phyloP scores from a whole-genome alignment of 2,113 vertebrate species.

The Tachycineta bicolor region DNA sequence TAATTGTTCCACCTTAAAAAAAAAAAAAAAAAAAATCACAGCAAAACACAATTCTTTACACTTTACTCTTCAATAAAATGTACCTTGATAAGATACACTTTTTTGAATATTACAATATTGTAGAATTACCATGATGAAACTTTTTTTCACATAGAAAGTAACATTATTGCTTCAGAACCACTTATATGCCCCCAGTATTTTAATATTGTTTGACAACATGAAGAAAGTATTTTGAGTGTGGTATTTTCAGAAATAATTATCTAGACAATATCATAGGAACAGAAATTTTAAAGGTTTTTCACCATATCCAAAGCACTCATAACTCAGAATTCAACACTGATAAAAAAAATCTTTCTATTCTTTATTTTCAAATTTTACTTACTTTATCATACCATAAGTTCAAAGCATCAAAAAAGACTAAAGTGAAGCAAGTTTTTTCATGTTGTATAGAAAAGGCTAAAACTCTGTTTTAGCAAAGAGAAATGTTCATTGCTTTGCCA shows the following conservation, averaged over 20 bases:
- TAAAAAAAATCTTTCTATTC: background rate
- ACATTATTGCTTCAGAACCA: conserved; percentile 9
- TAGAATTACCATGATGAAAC: background rate
- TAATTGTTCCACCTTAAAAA: background rate
- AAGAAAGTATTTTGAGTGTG: background rate
- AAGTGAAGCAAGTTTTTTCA: background rate
- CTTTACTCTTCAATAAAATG: background rate
- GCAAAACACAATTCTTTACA: rapidly evolving
- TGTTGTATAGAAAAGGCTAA: background rate
- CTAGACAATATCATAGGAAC: background rate
- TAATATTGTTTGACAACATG: background rate
- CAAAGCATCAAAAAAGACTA: background rate
- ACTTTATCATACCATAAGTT: background rate
- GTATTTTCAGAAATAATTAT: conserved; percentile 16
- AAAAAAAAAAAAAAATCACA: background rate
- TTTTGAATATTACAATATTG: background rate
- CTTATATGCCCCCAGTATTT: background rate
- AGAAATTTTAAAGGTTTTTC: background rate
- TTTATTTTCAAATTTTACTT: background rate
- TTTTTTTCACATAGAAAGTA: background rate
- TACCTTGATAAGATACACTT: background rate
- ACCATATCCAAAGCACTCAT: background rate
- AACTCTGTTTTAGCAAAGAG: conserved; percentile 22
- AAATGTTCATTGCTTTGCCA: conserved; percentile 39
- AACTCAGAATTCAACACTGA: background rate